Evolutionary conservation across 2,888 invertebrate species (phyloP).

Genomic region (Hyalella azteca): DNA sequence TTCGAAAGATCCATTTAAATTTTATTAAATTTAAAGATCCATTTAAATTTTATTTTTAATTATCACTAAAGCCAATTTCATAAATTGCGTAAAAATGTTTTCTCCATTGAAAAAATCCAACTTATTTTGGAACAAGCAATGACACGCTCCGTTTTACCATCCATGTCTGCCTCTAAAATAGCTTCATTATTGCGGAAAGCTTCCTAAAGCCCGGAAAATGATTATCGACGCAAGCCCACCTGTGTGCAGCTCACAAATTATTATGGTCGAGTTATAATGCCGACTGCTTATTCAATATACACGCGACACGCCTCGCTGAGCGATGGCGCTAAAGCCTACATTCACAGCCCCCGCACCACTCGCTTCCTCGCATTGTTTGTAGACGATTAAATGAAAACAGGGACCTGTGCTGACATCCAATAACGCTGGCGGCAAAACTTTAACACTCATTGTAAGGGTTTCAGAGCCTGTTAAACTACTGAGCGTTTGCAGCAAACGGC

Average conservation of each 20-base stretch:
- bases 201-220: not conserved
- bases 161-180: not conserved
- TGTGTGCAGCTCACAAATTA: slow-evolving; percentile 5
- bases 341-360: not conserved
- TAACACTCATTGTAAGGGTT: slow-evolving; percentile 27
- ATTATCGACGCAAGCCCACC: not conserved
- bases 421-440: slow-evolving; percentile 28
- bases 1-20: too few relatives aligned
- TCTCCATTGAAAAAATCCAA: too few relatives aligned
- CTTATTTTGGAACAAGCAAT: too few relatives aligned
- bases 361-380: slow-evolving; percentile 7
- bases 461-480: slow-evolving; percentile 25
- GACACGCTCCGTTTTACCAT: too few relatives aligned
- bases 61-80: too few relatives aligned
- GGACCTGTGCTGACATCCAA: slow-evolving; percentile 9
- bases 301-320: not conserved
- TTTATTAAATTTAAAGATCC: too few relatives aligned
- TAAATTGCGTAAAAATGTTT: too few relatives aligned
- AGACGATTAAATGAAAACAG: slow-evolving; percentile 27
- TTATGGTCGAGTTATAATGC: not conserved
- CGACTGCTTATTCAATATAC: slow-evolving; percentile 5
- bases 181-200: not conserved
- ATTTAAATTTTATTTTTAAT: too few relatives aligned
- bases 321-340: slow-evolving; percentile 4
- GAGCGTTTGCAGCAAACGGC: slow-evolving; percentile 5